Base-by-base conservation (phyloP, 2,797 vertebrate genomes). In the Erethizon dorsatum region DNA sequence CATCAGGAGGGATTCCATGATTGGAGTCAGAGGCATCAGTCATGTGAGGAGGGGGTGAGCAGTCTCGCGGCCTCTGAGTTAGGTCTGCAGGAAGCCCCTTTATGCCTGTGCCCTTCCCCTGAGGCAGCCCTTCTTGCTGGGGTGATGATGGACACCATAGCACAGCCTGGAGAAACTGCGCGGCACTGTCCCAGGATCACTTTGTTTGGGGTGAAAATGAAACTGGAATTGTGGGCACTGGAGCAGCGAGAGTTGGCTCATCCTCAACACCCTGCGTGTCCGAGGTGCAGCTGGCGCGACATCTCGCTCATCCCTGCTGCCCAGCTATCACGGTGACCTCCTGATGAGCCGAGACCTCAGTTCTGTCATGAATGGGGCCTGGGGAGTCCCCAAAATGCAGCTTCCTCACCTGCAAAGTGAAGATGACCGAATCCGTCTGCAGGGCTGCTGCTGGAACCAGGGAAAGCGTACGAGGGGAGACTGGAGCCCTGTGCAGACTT, bases 71-170 rank as follows among this genome's bases (percentile, higher is more conserved):
- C 17, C 69, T 71, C 69, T 73, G 67, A 71, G 67, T 69, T 17
- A 18, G 15, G 33, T n/a, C 67, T 24, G 17, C 6, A 50, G 31
- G n/a, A 33, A 82, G 57, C 31, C 5, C 45, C 45, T 63, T 20
- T 0, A 1, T 8, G 0, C 33, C 37, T 0, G 0, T 22, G 41
- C 17, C 22, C 37, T 61, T 33, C 52, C 10, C 24, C 61, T 18
- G 31, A 14, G 41, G 37, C 31, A 0, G 17, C 47, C 4, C 71
- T 54, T 80, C 2, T 26, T 26, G 11, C n/a, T 18, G 18, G 2
- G 47, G 22, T 57, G 1, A 2, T 1, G 28, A 13, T 2, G 0
- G 0, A 11, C 41, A 41, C 31, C 2, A 5, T 0, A 8, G 22
- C 6, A 3, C 15, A n/a, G 63, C n/a, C 6, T 5, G 54, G 50